Evolutionary conservation across 1,140 invertebrate genomes (phyloP).

Genomic region (Leptinotarsa undecemlineata): DNA sequence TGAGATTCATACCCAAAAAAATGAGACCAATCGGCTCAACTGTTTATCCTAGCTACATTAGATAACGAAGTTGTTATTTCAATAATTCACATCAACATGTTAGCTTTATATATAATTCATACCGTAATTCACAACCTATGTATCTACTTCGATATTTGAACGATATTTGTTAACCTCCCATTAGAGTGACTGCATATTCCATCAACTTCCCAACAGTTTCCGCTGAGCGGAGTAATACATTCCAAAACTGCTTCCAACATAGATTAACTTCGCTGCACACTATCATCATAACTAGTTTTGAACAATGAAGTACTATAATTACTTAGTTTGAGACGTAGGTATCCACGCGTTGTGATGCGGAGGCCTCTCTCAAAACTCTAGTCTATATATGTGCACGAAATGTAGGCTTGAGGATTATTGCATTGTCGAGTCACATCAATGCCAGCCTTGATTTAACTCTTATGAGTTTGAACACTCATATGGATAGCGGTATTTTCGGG

Average conservation of each 20-base stretch:
- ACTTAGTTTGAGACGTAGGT: constrained; percentile 10
- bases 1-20: no score
- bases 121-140: no score
- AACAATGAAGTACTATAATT: constrained; percentile 17
- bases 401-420: background rate
- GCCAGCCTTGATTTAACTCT: background rate
- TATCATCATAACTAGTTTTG: constrained; percentile 12
- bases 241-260: constrained; percentile 10
- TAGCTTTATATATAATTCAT: no score
- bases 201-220: background rate
- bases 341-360: background rate
- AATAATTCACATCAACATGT: no score
- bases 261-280: constrained; percentile 6
- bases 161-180: background rate
- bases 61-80: no score
- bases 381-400: background rate
- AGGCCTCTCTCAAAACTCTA: background rate
- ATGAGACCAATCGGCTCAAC: no score
- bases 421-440: background rate
- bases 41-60: no score
- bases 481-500: background rate
- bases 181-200: background rate
- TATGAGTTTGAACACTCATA: background rate
- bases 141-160: no score
- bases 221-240: background rate